phyloP scores from a whole-genome alignment of 2,888 invertebrate genomes.

The Ischnura elegans region DNA sequence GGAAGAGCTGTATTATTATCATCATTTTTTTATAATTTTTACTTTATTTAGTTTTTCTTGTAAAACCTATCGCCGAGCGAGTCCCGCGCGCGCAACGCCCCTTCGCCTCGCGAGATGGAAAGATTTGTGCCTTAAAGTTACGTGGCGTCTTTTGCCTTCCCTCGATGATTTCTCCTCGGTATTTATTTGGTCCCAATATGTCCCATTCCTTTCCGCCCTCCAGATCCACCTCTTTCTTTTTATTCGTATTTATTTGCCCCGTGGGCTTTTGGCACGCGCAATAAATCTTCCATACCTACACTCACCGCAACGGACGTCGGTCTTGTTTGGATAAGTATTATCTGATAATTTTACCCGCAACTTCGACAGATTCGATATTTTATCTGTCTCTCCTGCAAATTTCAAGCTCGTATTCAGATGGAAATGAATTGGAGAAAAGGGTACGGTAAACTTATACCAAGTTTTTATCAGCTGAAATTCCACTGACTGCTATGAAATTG shows the following conservation, averaged over 20 bases:
- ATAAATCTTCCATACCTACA: slow-evolving; percentile 41
- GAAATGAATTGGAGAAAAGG: not conserved
- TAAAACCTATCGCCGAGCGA: not conserved
- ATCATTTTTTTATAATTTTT: not conserved
- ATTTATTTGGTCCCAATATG: slow-evolving; percentile 39
- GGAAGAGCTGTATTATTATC: slow-evolving; percentile 1
- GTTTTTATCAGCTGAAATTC: not conserved
- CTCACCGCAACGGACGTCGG: not conserved
- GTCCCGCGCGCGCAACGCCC: not conserved
- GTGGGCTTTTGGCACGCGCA: not conserved
- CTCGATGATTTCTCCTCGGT: slow-evolving; percentile 60
- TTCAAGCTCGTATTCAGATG: not conserved
- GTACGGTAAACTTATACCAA: not conserved
- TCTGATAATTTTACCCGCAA: slow-evolving; percentile 25
- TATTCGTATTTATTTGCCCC: slow-evolving; percentile 39
- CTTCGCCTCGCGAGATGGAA: slow-evolving; percentile 34
- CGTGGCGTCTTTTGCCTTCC: slow-evolving; percentile 54
- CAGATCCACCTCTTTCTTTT: slow-evolving; percentile 31
- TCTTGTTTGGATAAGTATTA: slow-evolving; percentile 25
- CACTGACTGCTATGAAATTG: too few species aligned
- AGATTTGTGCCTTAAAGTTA: slow-evolving; percentile 61
- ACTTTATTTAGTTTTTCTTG: not conserved
- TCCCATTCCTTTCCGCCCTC: not conserved
- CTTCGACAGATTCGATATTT: not conserved
- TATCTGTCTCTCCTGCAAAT: not conserved